Evolutionary conservation across 2,113 vertebrate genomes (phyloP), one percentile per base, ranked within the genome.

Genomic region (Oncorhynchus tshawytscha): DNA sequence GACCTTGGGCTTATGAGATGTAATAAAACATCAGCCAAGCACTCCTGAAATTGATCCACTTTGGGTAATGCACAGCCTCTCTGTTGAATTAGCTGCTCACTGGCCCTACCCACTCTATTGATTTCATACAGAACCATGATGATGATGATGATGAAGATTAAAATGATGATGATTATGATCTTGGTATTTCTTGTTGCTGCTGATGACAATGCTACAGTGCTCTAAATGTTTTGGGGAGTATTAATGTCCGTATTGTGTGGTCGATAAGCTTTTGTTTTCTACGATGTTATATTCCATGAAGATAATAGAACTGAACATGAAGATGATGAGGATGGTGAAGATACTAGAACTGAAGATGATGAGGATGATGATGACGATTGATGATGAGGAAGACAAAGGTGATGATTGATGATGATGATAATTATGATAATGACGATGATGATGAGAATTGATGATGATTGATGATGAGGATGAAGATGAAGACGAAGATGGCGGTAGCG

Each of bases 1-100:
- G 92, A 94, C 93, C 93, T 94, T 94, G 92, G 84, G 86, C 91
- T 94, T 92, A 93, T 90, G 91, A 92, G 92, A 88, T 85, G 89
- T 90, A 91, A 91, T 94, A 94, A 92, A 93, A 89, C 78, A 88
- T 87, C 76, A 83, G 27, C 18, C 22, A 84, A 89, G 88, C 91
- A 91, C 90, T 92, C 84, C 88, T 87, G 88, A 89, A 92, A 92
- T 91, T 88, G 91, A 86, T 91, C 88, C 91, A 85, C 86, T 92
- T 84, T 39, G 84, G 25, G 77, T 84, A 85, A 90, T 89, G 82
- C 81, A 85, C 78, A 54, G 78, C 86, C 76, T 77, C 79, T 51
- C 59, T 77, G 77, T 75, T 65, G 80, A 84, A 89, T 90, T 89
- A 88, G 88, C 89, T 87, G 27, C 54, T 67, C 79, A 22, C 71